Conservation (phyloP, 2,888 invertebrate genomes). For the Hypolimnas misippus region DNA sequence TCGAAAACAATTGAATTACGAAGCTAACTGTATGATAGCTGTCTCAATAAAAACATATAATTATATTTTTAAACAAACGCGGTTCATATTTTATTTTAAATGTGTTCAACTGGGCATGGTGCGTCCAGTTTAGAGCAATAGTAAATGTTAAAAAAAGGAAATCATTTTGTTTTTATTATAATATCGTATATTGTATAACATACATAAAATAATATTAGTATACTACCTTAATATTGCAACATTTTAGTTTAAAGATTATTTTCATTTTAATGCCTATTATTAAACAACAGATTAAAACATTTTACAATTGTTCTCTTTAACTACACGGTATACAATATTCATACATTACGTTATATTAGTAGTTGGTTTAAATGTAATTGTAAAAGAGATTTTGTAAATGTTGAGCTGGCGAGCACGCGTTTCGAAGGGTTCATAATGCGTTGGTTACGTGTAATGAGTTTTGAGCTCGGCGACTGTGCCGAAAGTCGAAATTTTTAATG, state of each 20-base stretch:
- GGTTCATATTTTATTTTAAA: too few relatives aligned
- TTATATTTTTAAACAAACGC: not conserved
- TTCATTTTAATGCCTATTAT: too few relatives aligned
- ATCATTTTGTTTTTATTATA: too few relatives aligned
- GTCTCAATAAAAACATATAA: conserved; percentile 4
- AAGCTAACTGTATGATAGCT: not conserved
- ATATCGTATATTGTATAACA: too few relatives aligned
- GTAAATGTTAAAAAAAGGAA: too few relatives aligned
- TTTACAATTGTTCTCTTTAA: too few relatives aligned
- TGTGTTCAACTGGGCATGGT: too few relatives aligned
- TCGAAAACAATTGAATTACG: conserved; percentile 3
- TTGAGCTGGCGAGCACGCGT: conserved; percentile 14
- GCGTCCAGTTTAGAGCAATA: too few relatives aligned
- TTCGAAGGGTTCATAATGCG: conserved; percentile 32
- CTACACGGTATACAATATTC: not conserved
- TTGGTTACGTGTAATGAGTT: conserved; percentile 38
- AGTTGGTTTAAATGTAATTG: not conserved
- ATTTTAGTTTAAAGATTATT: too few relatives aligned
- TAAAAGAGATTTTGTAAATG: conserved; percentile 3
- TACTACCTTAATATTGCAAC: too few relatives aligned
- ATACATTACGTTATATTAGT: not conserved
- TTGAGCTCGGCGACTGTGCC: conserved; percentile 29
- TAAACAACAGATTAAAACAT: too few relatives aligned
- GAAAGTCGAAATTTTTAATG: conserved; percentile 41
- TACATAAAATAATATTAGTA: too few relatives aligned